Evolutionary conservation across 2,888 invertebrate genomes (phyloP).

Genomic region (Odontocolon sp.): DNA sequence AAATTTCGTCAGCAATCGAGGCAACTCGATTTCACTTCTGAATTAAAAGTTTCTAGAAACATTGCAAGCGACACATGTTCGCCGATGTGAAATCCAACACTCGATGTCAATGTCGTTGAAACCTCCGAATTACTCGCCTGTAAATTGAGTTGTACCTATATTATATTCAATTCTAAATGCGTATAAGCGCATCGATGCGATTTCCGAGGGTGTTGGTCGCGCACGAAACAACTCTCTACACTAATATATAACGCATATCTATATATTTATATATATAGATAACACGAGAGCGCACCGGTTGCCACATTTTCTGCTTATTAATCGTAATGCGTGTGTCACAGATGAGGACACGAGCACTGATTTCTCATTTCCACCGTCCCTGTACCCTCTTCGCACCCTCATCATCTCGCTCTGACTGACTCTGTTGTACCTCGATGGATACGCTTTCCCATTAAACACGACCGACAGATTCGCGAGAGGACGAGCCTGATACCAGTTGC

Average conservation of each 20-base stretch:
- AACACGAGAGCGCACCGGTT: constrained; percentile 39
- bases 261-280: constrained; percentile 1
- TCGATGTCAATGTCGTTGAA: too few relatives aligned
- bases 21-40: neutral
- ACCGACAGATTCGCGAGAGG: constrained; percentile 30
- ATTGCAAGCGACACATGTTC: neutral
- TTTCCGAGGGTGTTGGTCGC: constrained; percentile 30
- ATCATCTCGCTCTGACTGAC: constrained; percentile 1
- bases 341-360: constrained; percentile 45
- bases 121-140: constrained; percentile 32
- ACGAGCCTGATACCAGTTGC: constrained; percentile 18
- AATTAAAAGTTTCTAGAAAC: too few relatives aligned
- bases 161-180: constrained; percentile 26
- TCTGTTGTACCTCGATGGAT: constrained; percentile 47
- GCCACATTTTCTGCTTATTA: constrained; percentile 75
- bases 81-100: constrained; percentile 20
- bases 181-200: constrained; percentile 35
- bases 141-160: constrained; percentile 32
- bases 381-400: constrained; percentile 1
- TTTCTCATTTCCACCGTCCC: constrained; percentile 59
- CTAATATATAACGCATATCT: neutral
- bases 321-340: constrained; percentile 70
- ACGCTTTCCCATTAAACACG: constrained; percentile 62
- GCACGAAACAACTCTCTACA: constrained; percentile 8
- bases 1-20: neutral